phyloP scores from a whole-genome alignment of 2,113 vertebrate species.

The Laticauda laticaudata region DNA sequence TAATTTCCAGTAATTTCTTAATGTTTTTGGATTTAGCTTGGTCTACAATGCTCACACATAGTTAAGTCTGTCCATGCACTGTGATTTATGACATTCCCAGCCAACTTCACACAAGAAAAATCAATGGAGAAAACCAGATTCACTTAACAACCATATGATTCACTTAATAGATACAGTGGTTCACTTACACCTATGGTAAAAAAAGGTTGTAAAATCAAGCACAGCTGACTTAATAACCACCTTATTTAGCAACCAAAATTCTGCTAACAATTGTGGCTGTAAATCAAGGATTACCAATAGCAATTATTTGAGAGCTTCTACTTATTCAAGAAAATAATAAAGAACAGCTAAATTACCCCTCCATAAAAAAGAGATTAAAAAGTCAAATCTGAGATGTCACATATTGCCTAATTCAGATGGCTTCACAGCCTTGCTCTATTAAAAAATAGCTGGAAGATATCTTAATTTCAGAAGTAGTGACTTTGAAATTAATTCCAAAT shows the following conservation, averaged over 20 bases:
- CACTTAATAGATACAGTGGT: no score
- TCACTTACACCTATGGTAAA: no score
- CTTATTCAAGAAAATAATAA: not conserved
- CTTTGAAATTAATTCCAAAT: not conserved
- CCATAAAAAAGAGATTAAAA: not conserved
- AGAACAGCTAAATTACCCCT: not conserved
- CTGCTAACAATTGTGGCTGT: no score
- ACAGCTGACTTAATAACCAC: no score
- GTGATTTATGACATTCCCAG: no score
- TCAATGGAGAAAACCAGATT: no score
- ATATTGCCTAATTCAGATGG: not conserved
- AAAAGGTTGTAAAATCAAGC: no score
- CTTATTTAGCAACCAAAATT: no score
- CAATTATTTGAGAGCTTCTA: not conserved
- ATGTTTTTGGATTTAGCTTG: not conserved
- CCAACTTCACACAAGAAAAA: no score
- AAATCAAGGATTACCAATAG: not conserved
- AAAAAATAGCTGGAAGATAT: not conserved
- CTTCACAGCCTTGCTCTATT: not conserved
- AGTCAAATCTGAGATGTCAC: not conserved
- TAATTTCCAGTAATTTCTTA: not conserved
- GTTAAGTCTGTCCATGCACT: no score
- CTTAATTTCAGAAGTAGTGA: not conserved
- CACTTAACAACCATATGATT: no score
- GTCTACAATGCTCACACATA: not conserved